phyloP scores from a whole-genome alignment of 30 jellyfish, hydroid and myxozoan species.

The Aurelia aurita complex sp. Pacific region DNA sequence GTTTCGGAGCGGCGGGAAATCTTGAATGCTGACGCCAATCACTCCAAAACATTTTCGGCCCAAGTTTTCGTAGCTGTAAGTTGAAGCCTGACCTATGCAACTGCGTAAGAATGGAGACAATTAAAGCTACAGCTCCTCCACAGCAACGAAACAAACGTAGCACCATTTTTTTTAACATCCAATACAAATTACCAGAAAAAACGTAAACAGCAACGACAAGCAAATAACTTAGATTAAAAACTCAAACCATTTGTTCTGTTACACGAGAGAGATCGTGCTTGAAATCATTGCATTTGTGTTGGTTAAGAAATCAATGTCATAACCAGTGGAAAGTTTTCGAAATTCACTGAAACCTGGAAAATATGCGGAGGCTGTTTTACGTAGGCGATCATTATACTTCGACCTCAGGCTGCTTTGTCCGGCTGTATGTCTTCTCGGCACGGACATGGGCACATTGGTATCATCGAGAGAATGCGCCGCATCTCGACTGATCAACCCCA shows the following conservation, averaged over 20 bases:
- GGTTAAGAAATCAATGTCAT: background rate
- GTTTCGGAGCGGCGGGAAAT: no score
- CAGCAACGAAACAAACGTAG: no score
- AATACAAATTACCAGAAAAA: no score
- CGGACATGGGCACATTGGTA: background rate
- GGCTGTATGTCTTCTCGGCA: background rate
- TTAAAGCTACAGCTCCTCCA: no score
- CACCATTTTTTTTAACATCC: no score
- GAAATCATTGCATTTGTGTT: background rate
- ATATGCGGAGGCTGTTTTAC: background rate
- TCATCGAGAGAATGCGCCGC: background rate
- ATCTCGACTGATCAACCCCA: background rate
- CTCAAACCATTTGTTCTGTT: background rate
- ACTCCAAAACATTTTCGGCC: no score
- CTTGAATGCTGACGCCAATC: no score
- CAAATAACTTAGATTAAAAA: no score
- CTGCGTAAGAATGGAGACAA: no score
- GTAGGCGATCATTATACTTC: background rate
- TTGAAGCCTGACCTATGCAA: no score
- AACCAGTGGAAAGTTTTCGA: background rate
- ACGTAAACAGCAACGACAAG: no score
- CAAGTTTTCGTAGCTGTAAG: no score
- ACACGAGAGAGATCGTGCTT: conserved; percentile 26
- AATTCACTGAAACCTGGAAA: background rate
- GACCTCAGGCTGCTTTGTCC: background rate